Percentiles rank a stretch among this genome's conserved stretches.
Evolutionary conservation across 2,113 vertebrate genomes (phyloP).

Genomic region (Eulacestoma nigropectus): DNA sequence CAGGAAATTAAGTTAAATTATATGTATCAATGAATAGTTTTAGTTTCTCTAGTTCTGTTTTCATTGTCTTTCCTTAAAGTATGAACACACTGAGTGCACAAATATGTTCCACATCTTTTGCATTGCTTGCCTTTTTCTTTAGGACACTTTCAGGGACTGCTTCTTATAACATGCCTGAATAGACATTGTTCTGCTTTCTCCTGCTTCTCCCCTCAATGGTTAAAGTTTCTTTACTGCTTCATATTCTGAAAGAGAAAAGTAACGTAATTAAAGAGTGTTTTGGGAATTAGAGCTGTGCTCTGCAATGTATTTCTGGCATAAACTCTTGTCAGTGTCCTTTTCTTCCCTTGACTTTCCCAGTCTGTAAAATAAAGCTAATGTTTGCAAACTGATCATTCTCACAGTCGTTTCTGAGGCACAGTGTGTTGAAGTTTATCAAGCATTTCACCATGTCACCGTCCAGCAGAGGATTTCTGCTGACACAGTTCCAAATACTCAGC

Average conservation of each 20-base stretch:
- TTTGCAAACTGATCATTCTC: neutral
- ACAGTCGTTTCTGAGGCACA: neutral
- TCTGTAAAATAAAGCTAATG: conserved; percentile 3
- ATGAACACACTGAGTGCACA: neutral
- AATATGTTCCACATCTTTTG: neutral
- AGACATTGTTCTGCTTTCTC: neutral
- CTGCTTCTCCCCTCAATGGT: neutral
- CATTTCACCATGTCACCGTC: neutral
- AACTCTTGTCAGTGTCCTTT: neutral
- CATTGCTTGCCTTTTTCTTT: neutral
- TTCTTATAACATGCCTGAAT: neutral
- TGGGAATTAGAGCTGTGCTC: conserved; percentile 18
- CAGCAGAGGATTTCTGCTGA: conserved; percentile 2
- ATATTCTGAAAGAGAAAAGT: conserved; percentile 11
- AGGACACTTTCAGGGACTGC: neutral
- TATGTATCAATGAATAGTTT: neutral
- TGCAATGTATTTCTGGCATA: conserved; percentile 10
- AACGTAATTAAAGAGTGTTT: neutral
- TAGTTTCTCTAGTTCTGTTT: conserved; percentile 39
- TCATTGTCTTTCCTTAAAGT: conserved; percentile 10
- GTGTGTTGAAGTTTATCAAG: neutral
- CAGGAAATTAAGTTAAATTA: conserved; percentile 65
- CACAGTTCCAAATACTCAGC: neutral
- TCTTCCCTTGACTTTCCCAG: neutral
- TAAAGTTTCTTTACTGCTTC: conserved; percentile 14